Evolutionary conservation across 2,888 invertebrate species (phyloP).

Genomic region (Acanthosepion esculentum): DNA sequence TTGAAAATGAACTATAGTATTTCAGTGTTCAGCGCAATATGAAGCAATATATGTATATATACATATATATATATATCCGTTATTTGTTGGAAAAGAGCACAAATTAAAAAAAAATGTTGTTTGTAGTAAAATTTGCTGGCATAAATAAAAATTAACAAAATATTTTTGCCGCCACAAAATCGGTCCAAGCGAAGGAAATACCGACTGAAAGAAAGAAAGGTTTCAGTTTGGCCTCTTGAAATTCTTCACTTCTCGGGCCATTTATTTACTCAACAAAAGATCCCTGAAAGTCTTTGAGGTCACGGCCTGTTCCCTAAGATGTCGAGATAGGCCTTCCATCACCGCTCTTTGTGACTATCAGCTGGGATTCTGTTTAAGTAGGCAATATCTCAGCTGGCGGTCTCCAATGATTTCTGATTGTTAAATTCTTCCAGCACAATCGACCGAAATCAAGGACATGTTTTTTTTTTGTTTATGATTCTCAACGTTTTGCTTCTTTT

Average conservation of each 20-base stretch:
- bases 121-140: too few species aligned
- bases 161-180: too few species aligned
- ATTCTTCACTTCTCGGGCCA: neutral
- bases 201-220: neutral
- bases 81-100: too few species aligned
- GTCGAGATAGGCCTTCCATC: neutral
- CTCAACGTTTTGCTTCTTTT: neutral
- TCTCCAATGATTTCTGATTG: constrained; percentile 9
- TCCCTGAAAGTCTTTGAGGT: neutral
- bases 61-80: too few species aligned
- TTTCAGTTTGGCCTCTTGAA: neutral
- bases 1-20: too few species aligned
- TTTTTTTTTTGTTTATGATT: neutral
- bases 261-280: neutral
- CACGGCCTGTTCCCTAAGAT: constrained; percentile 21
- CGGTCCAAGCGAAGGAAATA: neutral
- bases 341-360: neutral
- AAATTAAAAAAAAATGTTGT: too few species aligned
- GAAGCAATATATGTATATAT: too few species aligned
- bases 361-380: neutral
- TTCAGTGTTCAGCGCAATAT: too few species aligned
- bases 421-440: constrained; percentile 33
- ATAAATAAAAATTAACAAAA: too few species aligned
- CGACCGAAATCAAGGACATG: neutral
- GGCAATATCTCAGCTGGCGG: neutral